phyloP scores from a whole-genome alignment of 2,113 vertebrate genomes.

The Oreochromis spilurus region DNA sequence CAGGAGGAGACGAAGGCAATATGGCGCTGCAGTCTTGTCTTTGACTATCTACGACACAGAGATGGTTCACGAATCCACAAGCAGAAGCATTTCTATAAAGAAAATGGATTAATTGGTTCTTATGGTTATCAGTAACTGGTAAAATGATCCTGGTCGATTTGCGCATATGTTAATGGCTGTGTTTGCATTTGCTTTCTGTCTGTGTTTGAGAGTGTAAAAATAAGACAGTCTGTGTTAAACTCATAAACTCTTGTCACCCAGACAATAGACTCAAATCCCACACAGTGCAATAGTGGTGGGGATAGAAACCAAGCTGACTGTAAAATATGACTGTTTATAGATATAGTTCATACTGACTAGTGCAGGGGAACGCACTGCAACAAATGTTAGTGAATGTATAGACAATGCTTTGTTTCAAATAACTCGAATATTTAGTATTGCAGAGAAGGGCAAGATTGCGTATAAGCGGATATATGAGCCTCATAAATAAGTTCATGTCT shows the following conservation, averaged over 20 bases:
- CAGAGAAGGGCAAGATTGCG: background rate
- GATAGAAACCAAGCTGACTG: background rate
- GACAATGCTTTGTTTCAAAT: background rate
- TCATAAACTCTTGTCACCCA: conserved; percentile 8
- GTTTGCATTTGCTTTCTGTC: background rate
- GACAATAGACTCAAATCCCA: conserved; percentile 24
- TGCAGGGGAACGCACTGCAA: background rate
- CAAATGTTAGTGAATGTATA: background rate
- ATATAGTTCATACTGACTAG: background rate
- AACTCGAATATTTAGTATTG: background rate
- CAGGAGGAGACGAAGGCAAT: background rate
- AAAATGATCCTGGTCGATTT: background rate
- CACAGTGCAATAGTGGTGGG: background rate
- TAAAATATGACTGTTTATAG: background rate
- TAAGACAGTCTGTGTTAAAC: background rate
- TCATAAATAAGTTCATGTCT: background rate
- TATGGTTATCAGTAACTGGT: background rate
- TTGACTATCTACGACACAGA: background rate
- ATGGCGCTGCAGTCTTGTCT: background rate
- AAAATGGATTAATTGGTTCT: background rate
- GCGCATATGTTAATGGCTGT: background rate
- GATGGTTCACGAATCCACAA: background rate
- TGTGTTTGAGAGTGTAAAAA: background rate
- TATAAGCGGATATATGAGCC: background rate
- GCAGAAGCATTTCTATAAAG: background rate